These are phyloP conservation scores for Archilochus colubris DNA, from an alignment of 2,113 vertebrate species.

Conservation along the genomic window DNA sequence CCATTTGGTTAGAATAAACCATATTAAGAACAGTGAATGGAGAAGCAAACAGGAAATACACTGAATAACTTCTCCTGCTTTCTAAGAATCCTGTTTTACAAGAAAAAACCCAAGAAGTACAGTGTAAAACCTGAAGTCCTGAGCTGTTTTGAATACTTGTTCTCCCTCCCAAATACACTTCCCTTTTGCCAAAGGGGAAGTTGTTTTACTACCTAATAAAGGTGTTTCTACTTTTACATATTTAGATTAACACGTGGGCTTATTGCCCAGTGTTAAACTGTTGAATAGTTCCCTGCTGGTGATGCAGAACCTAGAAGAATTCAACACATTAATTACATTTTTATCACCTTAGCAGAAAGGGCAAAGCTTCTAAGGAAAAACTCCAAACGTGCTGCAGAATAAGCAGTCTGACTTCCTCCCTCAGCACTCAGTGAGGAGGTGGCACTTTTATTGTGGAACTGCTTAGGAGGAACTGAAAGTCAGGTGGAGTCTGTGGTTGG, in stretches of 20 bases:
- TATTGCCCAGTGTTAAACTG: slow-evolving; percentile 19
- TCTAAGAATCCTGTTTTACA: neutral
- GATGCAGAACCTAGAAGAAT: slow-evolving; percentile 50
- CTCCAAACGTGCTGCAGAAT: slow-evolving; percentile 18
- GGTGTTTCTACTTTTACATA: slow-evolving; percentile 10
- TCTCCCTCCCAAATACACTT: slow-evolving; percentile 18
- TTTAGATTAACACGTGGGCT: slow-evolving; percentile 4
- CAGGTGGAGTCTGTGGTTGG: neutral
- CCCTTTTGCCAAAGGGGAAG: slow-evolving; percentile 53
- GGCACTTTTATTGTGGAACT: neutral
- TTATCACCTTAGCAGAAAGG: slow-evolving; percentile 33
- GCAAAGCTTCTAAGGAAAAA: neutral
- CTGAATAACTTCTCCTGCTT: neutral
- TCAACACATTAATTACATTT: slow-evolving; percentile 32
- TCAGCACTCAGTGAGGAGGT: neutral
- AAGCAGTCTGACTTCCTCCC: neutral
- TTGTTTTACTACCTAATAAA: slow-evolving; percentile 42
- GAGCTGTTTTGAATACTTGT: slow-evolving; percentile 24
- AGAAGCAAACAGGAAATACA: neutral
- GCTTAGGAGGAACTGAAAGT: neutral
- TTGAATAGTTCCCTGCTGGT: slow-evolving; percentile 49
- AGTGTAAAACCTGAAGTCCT: neutral
- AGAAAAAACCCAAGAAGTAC: neutral
- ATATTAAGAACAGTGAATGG: neutral
- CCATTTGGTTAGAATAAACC: neutral